Conservation (phyloP, 2,888 invertebrate genomes). For the Rhagonycha fulva region DNA sequence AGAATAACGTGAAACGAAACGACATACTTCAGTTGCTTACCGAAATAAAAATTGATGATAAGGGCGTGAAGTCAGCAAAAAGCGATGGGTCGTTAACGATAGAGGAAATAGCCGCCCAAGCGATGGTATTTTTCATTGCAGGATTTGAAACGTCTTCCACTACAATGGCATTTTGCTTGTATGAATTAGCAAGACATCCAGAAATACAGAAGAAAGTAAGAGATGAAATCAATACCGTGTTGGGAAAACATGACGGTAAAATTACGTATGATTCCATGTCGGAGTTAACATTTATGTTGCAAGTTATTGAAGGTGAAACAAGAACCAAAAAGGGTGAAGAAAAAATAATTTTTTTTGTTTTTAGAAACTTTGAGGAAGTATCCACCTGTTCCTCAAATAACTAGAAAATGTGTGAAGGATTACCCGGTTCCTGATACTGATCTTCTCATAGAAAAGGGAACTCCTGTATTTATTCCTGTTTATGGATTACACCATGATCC, state of each 20-base stretch:
- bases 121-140: conserved; percentile 56
- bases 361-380: conserved; percentile 50
- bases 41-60: conserved; percentile 32
- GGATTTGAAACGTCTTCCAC: conserved; percentile 58
- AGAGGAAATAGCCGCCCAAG: conserved; percentile 48
- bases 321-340: background rate
- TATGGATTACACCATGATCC: conserved; percentile 36
- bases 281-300: background rate
- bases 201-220: background rate
- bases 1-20: conserved; percentile 36
- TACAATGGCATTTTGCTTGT: conserved; percentile 50
- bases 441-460: conserved; percentile 44
- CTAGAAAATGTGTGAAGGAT: conserved; percentile 31
- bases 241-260: background rate
- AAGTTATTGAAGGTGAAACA: background rate
- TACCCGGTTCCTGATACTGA: conserved; percentile 44
- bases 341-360: conserved; percentile 2
- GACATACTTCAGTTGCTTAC: conserved; percentile 51
- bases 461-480: conserved; percentile 37
- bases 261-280: background rate
- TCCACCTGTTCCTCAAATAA: conserved; percentile 40
- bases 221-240: background rate
- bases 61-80: background rate
- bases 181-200: conserved; percentile 46
- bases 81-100: conserved; percentile 24